Evolutionary conservation across 2,888 invertebrate species (phyloP).

Genomic region (Leptothorax acervorum): DNA sequence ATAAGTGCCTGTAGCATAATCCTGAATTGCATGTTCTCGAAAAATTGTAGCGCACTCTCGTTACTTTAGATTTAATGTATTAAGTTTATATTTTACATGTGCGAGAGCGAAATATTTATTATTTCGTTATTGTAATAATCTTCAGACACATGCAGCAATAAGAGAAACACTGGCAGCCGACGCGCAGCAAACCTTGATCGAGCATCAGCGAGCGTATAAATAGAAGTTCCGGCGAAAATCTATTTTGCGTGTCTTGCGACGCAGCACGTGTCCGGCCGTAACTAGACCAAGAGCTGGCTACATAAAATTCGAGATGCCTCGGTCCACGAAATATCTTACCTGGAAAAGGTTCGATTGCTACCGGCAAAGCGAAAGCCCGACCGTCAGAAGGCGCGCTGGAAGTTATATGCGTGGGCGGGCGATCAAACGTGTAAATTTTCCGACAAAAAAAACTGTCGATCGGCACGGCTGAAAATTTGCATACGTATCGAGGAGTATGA

Average conservation of each 20-base stretch:
- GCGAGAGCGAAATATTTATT: background rate
- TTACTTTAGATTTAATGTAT: background rate
- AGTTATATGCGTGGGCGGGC: too few species aligned
- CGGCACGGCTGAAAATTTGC: too few species aligned
- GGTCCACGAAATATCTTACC: too few species aligned
- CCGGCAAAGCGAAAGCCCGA: too few species aligned
- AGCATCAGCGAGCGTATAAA: slow-evolving; percentile 58
- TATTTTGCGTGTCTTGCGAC: slow-evolving; percentile 61
- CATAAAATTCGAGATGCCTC: too few species aligned
- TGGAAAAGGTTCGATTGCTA: too few species aligned
- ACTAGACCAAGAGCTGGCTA: too few species aligned
- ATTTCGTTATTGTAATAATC: background rate
- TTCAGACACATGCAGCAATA: background rate
- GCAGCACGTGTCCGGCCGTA: too few species aligned
- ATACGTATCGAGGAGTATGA: too few species aligned
- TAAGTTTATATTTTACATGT: background rate
- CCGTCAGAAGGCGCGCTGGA: too few species aligned
- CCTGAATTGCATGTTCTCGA: background rate
- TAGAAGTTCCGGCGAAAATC: slow-evolving; percentile 57
- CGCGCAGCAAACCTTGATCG: slow-evolving; percentile 29
- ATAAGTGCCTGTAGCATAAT: background rate
- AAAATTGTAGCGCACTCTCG: background rate
- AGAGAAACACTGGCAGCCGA: slow-evolving; percentile 5
- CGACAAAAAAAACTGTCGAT: too few species aligned
- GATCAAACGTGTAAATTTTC: too few species aligned